Percentiles rank a stretch among this genome's conserved stretches.
Conservation (phyloP, 2,113 vertebrate genomes). For the Capreolus pygargus region DNA sequence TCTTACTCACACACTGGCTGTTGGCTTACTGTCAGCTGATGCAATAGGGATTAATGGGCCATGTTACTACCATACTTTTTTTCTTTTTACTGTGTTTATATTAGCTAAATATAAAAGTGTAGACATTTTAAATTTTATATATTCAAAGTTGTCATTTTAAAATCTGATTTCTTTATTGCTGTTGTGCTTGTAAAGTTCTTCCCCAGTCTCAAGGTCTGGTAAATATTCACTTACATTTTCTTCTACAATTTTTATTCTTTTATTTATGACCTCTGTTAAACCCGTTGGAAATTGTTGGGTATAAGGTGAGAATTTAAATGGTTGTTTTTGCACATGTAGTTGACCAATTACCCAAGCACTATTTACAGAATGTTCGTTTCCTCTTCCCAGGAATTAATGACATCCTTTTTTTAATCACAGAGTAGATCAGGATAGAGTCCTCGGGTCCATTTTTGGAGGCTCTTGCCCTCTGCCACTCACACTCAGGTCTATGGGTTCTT, state of each 20-base stretch:
- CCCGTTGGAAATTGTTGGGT: not conserved
- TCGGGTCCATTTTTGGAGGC: not conserved
- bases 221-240: not conserved
- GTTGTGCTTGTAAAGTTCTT: not conserved
- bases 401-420: not conserved
- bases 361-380: not conserved
- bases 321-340: not conserved
- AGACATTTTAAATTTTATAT: not conserved
- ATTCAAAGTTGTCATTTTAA: not conserved
- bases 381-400: not conserved
- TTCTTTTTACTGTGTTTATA: not conserved
- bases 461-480: not conserved
- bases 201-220: not conserved
- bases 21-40: not conserved
- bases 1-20: not conserved
- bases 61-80: not conserved
- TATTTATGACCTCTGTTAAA: not conserved
- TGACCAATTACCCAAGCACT: not conserved
- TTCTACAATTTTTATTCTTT: not conserved
- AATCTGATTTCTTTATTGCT: not conserved
- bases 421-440: not conserved
- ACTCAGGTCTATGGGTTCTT: not conserved
- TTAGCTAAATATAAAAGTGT: not conserved
- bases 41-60: not conserved
- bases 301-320: not conserved